Conservation (phyloP, 2,888 invertebrate genomes). For the Diploptera punctata region DNA sequence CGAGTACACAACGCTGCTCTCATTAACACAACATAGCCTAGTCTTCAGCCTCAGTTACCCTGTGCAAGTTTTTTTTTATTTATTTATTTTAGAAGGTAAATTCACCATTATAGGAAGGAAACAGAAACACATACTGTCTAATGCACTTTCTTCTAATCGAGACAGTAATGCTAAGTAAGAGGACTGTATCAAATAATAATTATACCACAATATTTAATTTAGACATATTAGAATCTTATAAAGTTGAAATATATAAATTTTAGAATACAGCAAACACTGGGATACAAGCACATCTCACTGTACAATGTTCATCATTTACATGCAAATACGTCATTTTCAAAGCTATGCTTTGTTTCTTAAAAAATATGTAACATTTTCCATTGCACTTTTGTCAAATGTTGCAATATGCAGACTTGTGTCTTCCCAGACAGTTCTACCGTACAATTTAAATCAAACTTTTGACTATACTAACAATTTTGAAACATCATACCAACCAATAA, state of each 20-base stretch:
- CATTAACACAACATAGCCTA: constrained; percentile 28
- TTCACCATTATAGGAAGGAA: constrained; percentile 20
- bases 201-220: constrained; percentile 34
- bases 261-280: constrained; percentile 45
- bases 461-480: too few species aligned
- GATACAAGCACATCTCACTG: constrained; percentile 43
- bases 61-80: constrained; percentile 44
- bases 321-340: neutral
- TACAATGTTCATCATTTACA: constrained; percentile 25
- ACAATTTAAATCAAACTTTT: too few species aligned
- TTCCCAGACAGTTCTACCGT: too few species aligned
- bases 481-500: too few species aligned
- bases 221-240: constrained; percentile 40
- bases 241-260: constrained; percentile 42
- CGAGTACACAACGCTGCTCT: neutral
- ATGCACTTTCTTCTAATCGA: constrained; percentile 24
- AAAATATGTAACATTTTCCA: constrained; percentile 6
- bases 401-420: constrained; percentile 10
- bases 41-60: constrained; percentile 45
- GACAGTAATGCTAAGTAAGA: constrained; percentile 26
- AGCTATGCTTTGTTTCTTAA: constrained; percentile 1
- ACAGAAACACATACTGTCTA: constrained; percentile 36
- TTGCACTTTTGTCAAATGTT: constrained; percentile 17
- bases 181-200: constrained; percentile 36
- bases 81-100: constrained; percentile 32